Conservation (phyloP, 2,888 invertebrate species). For the Nemurella pictetii region DNA sequence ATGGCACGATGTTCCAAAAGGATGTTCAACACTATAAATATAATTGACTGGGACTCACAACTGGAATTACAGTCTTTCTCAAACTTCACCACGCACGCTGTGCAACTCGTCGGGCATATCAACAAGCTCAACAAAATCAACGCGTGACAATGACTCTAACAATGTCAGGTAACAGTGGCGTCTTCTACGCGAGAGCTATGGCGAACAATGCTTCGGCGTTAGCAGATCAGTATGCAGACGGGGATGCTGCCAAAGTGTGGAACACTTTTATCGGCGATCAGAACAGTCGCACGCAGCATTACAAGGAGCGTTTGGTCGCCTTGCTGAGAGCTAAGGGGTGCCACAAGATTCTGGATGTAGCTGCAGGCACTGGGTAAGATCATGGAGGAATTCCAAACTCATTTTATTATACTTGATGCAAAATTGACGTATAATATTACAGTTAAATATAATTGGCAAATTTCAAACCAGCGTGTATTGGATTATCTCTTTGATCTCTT, state of each 20-base stretch:
- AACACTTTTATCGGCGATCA: constrained; percentile 88
- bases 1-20: background rate
- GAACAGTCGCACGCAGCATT: constrained; percentile 80
- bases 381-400: too few species aligned
- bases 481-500: background rate
- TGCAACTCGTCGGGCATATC: too few species aligned
- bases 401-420: too few species aligned
- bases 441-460: too few species aligned
- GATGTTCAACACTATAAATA: background rate
- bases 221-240: constrained; percentile 85
- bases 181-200: background rate
- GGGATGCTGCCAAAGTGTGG: constrained; percentile 88
- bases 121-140: too few species aligned
- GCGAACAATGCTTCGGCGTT: background rate
- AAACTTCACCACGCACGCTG: background rate
- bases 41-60: background rate
- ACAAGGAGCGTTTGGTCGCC: constrained; percentile 76
- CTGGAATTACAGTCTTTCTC: too few species aligned
- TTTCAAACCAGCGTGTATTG: background rate
- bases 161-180: background rate
- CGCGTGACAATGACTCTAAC: background rate
- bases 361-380: constrained; percentile 85
- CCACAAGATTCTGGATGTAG: constrained; percentile 76
- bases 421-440: too few species aligned
- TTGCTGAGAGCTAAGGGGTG: constrained; percentile 71